Evolutionary conservation across 2,888 invertebrate genomes (phyloP), one percentile per base, ranked within the genome.

Genomic region (Chelonus formosanus): DNA sequence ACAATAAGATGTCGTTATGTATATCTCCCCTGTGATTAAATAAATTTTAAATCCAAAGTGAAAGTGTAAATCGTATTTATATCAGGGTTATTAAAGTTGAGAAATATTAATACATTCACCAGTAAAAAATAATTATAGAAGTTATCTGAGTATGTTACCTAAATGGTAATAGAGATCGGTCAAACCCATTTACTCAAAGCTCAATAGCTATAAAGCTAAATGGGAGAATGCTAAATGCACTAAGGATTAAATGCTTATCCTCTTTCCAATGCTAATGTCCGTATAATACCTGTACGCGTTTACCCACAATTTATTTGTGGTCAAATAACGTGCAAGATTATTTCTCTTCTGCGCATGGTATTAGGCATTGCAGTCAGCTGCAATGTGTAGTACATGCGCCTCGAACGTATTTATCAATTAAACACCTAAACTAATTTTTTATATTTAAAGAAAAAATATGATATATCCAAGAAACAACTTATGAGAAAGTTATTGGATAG

Each of bases 301-400:
- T 32, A 10, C 5, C 52, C 10, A 47, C 32, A n/a, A 6, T 35
- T 58, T 5, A 58, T 58, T 58, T n/a, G 58, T 35, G 31, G 32
- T 3, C 31, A 36, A 31, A 47, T 47, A 56, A 32, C 20, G 45
- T 31, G 50, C 45, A 45, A 40, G 45, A 44, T 62, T 20, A 44
- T 6, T 50, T 48, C 34, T 53, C 44, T 52, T 43, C 32, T 59
- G 63, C 58, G 59, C 59, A 59, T 69, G 64, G 65, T 58, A 59
- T 63, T 57, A 45, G 48, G 44, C 65, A 56, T 57, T 69, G 71
- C 71, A 67, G 64, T 67, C 47, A 61, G 67, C 60, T 69, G 71
- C 71, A 69, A 31, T 67, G 65, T 44, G 63, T 53, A 48, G 65
- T 55, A 65, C 70, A 69, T 71, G 70, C 69, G 69, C 69, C 35